These are phyloP conservation scores for Austrolebias charrua DNA, from an alignment of 2,797 vertebrate species.

Conservation along the genomic window DNA sequence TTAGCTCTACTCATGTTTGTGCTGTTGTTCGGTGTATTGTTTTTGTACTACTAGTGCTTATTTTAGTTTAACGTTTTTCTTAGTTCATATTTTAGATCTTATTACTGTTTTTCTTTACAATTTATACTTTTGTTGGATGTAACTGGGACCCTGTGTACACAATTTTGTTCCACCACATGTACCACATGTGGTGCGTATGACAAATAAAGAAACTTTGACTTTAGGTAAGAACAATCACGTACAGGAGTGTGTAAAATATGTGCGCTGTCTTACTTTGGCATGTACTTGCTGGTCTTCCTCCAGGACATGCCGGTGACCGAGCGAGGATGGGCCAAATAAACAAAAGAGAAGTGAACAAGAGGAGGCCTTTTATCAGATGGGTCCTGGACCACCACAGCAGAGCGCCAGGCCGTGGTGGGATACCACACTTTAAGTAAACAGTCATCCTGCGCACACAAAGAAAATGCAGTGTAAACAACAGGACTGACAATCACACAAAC, in stretches of 20 bases:
- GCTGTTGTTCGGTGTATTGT: too few species aligned
- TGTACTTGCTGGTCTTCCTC: conserved; percentile 97
- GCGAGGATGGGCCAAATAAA: conserved; percentile 96
- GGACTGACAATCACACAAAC: neutral
- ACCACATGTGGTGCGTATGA: too few species aligned
- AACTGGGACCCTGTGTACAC: too few species aligned
- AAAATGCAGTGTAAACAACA: neutral
- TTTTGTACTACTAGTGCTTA: too few species aligned
- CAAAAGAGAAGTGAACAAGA: conserved; percentile 89
- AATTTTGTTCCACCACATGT: too few species aligned
- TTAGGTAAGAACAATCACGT: too few species aligned
- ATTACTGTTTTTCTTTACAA: too few species aligned
- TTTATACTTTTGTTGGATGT: too few species aligned
- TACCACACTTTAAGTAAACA: conserved; percentile 98
- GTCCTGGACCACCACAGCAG: conserved; percentile 90
- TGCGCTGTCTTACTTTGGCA: conserved; percentile 91
- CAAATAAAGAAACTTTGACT: too few species aligned
- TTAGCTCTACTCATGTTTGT: too few species aligned
- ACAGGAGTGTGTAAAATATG: neutral
- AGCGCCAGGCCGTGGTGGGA: conserved; percentile 92
- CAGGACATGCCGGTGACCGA: conserved; percentile 95
- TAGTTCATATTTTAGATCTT: too few species aligned
- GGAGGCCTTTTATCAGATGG: conserved; percentile 81
- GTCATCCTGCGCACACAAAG: conserved; percentile 83
- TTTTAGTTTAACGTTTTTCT: too few species aligned